These are phyloP conservation scores for Plumapathes pennacea DNA, from an alignment of 92 coral and sea anemone genomes.

Conservation along the genomic window DNA sequence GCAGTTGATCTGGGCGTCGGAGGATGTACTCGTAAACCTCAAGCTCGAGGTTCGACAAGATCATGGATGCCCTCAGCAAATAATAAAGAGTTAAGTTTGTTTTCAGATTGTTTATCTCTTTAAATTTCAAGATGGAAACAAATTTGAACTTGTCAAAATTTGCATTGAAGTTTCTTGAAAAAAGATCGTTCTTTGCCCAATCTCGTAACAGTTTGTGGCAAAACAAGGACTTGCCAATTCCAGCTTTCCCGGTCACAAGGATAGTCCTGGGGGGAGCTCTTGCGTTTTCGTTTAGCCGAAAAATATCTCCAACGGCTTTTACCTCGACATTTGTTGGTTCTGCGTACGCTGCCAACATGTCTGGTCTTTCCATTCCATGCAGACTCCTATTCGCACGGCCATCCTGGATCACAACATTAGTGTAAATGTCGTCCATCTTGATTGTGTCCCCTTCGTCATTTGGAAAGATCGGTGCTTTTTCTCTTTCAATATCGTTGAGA, in stretches of 20 bases:
- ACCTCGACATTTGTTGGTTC: too few species aligned
- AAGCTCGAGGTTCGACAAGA: constrained; percentile 24
- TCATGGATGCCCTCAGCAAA: constrained; percentile 8
- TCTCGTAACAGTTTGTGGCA: constrained; percentile 52
- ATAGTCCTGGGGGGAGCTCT: constrained; percentile 36
- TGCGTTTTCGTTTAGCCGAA: constrained; percentile 7
- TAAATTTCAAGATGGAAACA: constrained; percentile 34
- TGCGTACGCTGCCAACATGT: constrained; percentile 8
- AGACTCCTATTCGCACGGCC: constrained; percentile 11
- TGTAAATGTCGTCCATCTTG: constrained; percentile 3
- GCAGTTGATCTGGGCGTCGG: constrained; percentile 17
- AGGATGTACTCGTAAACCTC: constrained; percentile 10
- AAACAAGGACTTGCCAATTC: constrained; percentile 53
- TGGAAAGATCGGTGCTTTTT: background rate
- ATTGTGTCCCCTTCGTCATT: background rate
- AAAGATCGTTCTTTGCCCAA: constrained; percentile 31
- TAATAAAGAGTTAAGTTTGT: background rate
- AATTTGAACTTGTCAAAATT: constrained; percentile 16
- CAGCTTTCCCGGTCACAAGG: constrained; percentile 50
- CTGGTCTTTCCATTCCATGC: constrained; percentile 5
- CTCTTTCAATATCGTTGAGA: background rate
- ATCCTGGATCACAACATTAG: constrained; percentile 8
- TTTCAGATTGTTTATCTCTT: constrained; percentile 12
- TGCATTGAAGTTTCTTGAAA: background rate
- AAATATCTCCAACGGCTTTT: constrained; percentile 5